Conservation (phyloP, 2,888 invertebrate species). For the Cheilosia urbana region DNA sequence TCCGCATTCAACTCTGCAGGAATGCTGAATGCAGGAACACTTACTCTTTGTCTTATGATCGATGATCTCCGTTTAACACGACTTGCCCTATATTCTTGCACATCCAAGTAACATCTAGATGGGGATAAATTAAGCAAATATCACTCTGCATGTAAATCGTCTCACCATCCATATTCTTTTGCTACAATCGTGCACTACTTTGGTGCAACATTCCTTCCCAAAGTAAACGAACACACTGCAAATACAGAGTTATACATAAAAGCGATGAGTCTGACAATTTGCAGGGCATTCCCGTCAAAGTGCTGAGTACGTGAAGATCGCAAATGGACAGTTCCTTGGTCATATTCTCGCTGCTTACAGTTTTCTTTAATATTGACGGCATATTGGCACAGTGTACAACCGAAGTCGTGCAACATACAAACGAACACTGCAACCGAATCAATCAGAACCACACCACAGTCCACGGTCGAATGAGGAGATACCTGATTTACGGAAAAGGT, state of each 20-base stretch:
- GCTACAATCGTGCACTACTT: neutral
- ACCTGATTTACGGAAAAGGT: constrained; percentile 81
- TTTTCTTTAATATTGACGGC: constrained; percentile 28
- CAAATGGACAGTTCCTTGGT: constrained; percentile 34
- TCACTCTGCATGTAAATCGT: too few species aligned
- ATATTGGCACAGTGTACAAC: constrained; percentile 29
- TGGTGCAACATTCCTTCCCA: neutral
- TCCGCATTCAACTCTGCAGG: too few species aligned
- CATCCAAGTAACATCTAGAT: too few species aligned
- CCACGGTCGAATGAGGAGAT: constrained; percentile 79
- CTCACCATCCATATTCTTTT: too few species aligned
- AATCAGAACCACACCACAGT: constrained; percentile 41
- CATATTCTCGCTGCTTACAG: constrained; percentile 7
- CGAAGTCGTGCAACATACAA: constrained; percentile 23
- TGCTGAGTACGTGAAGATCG: constrained; percentile 13
- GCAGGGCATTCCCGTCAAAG: constrained; percentile 18
- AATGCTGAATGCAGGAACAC: too few species aligned
- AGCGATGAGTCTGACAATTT: constrained; percentile 30
- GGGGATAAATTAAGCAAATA: too few species aligned
- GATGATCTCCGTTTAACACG: too few species aligned
- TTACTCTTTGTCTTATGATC: too few species aligned
- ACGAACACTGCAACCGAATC: constrained; percentile 17
- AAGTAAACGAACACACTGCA: neutral
- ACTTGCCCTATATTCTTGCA: too few species aligned
- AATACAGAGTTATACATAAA: constrained; percentile 27